Base-by-base conservation (phyloP, 2,113 vertebrate species). In the Cinclus mexicanus region DNA sequence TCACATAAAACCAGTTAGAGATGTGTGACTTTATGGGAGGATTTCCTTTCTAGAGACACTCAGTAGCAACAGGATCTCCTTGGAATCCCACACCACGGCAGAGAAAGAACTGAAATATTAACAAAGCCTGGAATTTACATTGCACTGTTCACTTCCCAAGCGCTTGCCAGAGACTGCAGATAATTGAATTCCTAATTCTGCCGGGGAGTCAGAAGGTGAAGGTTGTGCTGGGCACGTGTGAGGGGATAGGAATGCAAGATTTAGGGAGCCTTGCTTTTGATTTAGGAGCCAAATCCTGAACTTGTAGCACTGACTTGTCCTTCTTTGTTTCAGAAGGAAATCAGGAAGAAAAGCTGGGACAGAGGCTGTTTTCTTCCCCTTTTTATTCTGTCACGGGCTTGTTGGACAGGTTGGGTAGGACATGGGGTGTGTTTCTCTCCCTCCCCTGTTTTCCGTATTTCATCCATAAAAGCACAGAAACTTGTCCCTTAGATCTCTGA, bases 401-500 rank as follows among this genome's bases (percentile, higher is more conserved):
- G 13, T 42, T 71, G 59, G 42, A 5, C 18, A 57, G 3, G 31
- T 67, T 42, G 29, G 16, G 56, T 18, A 4, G 42, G 44, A 68
- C 1, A 0, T 16, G 24, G 17, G 11, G 6, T 44, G 9, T 67
- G 24, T 57, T 90, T 14, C 4, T 25, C 5, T 46, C 24, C 15
- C 14, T 67, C 21, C 46, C 19, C 3, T 11, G 5, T 2, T 7
- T 57, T 49, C 20, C n/a, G 42, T 20, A 7, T 8, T 33, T n/a
- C 5, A 47, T 31, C 33, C 29, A 6, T 20, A 25, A 50, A 31
- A 56, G 35, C 14, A 41, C 7, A 11, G 7, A 28, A 31, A 86
- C 11, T 1, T 28, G 17, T 23, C 8, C 14, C 8, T 37, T 33
- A 12, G 12, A 28, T 61, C 29, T 47, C 33, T 1, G 3, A 12